Base-by-base conservation (phyloP, 2,888 invertebrate species). In the Callinectes sapidus region DNA sequence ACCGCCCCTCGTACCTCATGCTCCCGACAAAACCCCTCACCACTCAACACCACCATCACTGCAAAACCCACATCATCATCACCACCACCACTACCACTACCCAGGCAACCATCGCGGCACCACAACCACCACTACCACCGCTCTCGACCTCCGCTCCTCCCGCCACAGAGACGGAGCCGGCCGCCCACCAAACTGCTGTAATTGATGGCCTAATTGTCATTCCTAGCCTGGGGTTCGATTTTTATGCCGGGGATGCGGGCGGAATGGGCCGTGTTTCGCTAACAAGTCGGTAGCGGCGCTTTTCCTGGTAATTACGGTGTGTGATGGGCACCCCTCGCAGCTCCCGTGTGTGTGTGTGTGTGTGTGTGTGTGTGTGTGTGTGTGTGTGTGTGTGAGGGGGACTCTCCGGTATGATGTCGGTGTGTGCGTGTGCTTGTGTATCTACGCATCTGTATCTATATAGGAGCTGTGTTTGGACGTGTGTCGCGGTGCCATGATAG, bases 261-360 rank as follows among this genome's bases (percentile, higher is more conserved):
- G 42, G 89, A 42, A 77, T 77, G 89, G 71, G 42, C 54, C 42
- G 77, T 13, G 89, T 48, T 42, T 71, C 71, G 39, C 89, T 77
- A 89, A 89, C 89, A 89, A 89, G 71, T 89, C 66, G 39, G 89
- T 89, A 66, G 89, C 89, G 39, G 66, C 89, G n/a, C 89, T 89
- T 89, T 61, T 89, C 89, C 39, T 61, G 35, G 89, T 89, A 61
- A 81, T 81, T 90, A 66, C 42, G 32, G 48, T 42, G 81, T 42
- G 81, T 66, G 54, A 89, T 89, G 61, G 42, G 54, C 54, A 54
- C 81, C 81, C 81, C 81, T 81, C 35, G 81, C 71, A 28, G 13
- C 71, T 28, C 71, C 71, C 13, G 81, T 81, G 81, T 81, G 35
- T 81, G 81, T 81, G 81, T 81, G 81, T 35, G 54, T 87, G 81